phyloP scores from a whole-genome alignment of 2,797 vertebrate genomes.

The Myotis findleyi region DNA sequence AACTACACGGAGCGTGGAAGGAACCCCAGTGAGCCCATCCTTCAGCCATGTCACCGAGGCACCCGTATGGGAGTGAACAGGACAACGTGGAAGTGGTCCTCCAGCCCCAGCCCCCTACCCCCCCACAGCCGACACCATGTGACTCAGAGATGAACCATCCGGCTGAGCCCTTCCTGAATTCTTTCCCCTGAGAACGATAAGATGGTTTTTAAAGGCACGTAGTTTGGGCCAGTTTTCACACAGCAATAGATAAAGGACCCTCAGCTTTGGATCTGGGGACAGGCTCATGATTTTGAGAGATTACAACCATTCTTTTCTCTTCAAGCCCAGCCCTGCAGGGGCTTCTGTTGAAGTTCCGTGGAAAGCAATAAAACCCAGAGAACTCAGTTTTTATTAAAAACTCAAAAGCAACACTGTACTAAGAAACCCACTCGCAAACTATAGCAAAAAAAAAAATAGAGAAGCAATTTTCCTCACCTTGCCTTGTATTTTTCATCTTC shows the following conservation, averaged over 20 bases:
- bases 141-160: background rate
- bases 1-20: background rate
- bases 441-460: background rate
- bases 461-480: background rate
- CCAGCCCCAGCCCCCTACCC: accelerated
- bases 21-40: background rate
- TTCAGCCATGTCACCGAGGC: background rate
- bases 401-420: background rate
- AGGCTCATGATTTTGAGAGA: background rate
- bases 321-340: background rate
- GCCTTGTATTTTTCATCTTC: background rate
- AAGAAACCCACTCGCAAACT: background rate
- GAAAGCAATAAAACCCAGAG: background rate
- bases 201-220: background rate
- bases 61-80: no score
- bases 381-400: background rate
- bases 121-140: accelerated
- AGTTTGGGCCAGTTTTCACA: background rate
- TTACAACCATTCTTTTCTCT: background rate
- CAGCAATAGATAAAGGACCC: background rate
- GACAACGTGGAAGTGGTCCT: background rate
- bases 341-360: background rate
- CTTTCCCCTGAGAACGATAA: background rate
- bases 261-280: background rate
- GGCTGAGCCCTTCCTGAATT: background rate